Conservation (phyloP, 2,888 invertebrate genomes). For the Stenotaenia linearis region DNA sequence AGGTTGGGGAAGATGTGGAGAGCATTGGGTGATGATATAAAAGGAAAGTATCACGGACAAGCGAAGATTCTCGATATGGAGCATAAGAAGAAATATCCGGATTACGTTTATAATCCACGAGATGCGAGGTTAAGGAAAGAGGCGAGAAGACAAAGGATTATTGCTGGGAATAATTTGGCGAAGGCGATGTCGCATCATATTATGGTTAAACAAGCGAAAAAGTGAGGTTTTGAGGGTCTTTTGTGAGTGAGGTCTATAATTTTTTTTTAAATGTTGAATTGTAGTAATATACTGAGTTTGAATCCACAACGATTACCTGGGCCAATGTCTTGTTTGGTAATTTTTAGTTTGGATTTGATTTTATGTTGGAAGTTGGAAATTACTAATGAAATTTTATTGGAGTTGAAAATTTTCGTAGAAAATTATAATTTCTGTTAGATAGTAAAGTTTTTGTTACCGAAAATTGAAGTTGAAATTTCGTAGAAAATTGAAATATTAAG, state of each 20-base stretch:
- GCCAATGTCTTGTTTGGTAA: not conserved
- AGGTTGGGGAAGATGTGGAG: constrained; percentile 58
- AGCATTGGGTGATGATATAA: constrained; percentile 52
- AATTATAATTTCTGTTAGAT: too few species aligned
- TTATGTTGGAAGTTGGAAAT: too few species aligned
- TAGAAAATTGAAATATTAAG: too few species aligned
- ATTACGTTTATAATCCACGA: constrained; percentile 61
- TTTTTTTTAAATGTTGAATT: not conserved
- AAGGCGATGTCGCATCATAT: constrained; percentile 29
- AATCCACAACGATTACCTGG: not conserved
- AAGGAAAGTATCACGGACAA: constrained; percentile 42
- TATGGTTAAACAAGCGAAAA: constrained; percentile 27
- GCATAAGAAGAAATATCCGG: constrained; percentile 59
- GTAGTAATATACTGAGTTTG: not conserved
- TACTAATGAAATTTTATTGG: too few species aligned
- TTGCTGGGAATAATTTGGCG: constrained; percentile 26
- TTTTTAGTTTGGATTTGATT: too few species aligned
- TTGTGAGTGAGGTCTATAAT: not conserved
- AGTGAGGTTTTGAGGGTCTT: not conserved
- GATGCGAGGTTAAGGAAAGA: constrained; percentile 57
- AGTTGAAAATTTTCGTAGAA: too few species aligned
- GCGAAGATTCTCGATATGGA: constrained; percentile 47
- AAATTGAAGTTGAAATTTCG: too few species aligned
- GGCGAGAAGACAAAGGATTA: constrained; percentile 13
- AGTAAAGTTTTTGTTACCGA: not conserved